Evolutionary conservation across 2,797 vertebrate genomes (phyloP).

Genomic region (Liasis olivaceus): DNA sequence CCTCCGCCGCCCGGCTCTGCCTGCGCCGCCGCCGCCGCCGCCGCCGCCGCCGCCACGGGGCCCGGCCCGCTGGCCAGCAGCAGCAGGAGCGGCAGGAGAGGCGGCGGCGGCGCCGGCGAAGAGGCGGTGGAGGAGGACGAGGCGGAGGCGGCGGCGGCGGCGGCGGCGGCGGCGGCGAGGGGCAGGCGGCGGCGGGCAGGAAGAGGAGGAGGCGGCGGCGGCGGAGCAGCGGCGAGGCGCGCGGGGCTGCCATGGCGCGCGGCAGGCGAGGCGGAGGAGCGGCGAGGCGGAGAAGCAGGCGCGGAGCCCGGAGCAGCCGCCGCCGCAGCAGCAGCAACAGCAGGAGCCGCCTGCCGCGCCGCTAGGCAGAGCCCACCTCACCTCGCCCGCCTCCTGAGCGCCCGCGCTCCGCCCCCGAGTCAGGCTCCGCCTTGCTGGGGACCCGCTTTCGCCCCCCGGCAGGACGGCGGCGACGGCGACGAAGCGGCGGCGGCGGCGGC

Average conservation of each 20-base stretch:
- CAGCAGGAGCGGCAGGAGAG: conserved; percentile 43
- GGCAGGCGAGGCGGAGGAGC: conserved; percentile 32
- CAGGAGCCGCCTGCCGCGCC: neutral
- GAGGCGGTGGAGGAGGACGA: conserved; percentile 36
- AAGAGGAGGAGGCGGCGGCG: conserved; percentile 10
- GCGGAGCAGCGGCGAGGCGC: conserved; percentile 33
- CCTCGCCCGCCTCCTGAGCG: conserved; percentile 8
- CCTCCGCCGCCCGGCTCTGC: conserved; percentile 34
- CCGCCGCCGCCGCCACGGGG: conserved; percentile 60
- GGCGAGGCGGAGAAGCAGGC: conserved; percentile 10
- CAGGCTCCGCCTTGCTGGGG: neutral
- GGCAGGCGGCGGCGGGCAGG: conserved; percentile 26
- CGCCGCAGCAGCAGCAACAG: neutral
- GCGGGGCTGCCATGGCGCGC: conserved; percentile 44
- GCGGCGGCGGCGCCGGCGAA: conserved; percentile 24
- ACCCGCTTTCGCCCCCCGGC: neutral
- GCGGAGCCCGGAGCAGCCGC: neutral
- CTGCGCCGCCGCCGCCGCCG: conserved; percentile 45
- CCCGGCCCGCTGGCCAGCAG: conserved; percentile 63
- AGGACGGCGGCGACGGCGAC: no score
- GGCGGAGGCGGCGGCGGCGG: conserved; percentile 21
- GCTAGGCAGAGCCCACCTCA: neutral
- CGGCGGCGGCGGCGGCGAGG: conserved; percentile 20
- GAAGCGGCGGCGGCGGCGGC: no score
- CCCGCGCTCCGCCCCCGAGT: conserved; percentile 1